phyloP scores from a whole-genome alignment of 2,888 invertebrate genomes.

The Pelosia muscerda region DNA sequence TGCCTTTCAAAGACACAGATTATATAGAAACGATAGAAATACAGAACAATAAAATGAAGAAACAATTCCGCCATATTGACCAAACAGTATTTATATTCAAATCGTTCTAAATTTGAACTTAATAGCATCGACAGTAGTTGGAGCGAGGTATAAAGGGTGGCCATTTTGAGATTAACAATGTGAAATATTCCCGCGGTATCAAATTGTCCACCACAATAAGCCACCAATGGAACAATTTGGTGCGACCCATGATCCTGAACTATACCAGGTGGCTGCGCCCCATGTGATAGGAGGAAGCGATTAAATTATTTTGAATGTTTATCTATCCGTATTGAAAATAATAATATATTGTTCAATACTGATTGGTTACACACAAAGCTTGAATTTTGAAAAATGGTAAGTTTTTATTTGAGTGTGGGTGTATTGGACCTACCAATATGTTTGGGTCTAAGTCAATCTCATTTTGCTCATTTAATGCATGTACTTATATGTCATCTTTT shows the following conservation, averaged over 20 bases:
- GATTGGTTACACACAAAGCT: too few relatives aligned
- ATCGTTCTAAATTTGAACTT: constrained; percentile 48
- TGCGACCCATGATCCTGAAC: constrained; percentile 56
- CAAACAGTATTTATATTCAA: constrained; percentile 42
- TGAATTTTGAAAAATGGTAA: too few relatives aligned
- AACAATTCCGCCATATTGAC: constrained; percentile 12
- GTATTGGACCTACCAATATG: too few relatives aligned
- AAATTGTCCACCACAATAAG: constrained; percentile 62
- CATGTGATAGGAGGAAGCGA: constrained; percentile 22
- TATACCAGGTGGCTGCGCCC: constrained; percentile 34
- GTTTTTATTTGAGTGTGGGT: too few relatives aligned
- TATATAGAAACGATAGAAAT: neutral
- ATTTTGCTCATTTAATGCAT: too few relatives aligned
- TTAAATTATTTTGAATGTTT: neutral
- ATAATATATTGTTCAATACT: too few relatives aligned
- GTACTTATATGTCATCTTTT: too few relatives aligned
- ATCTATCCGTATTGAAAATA: too few relatives aligned
- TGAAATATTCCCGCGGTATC: constrained; percentile 45
- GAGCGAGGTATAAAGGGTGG: constrained; percentile 43
- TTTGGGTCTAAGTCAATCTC: too few relatives aligned
- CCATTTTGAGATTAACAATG: constrained; percentile 54
- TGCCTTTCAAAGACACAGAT: too few relatives aligned
- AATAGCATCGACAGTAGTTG: constrained; percentile 52
- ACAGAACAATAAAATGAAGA: constrained; percentile 6
- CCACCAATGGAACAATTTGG: constrained; percentile 76